A percentile compares a stretch with the other conserved stretches of the same genome.
phyloP scores from a whole-genome alignment of 2,797 vertebrate genomes.

The Myiothlypis chrysogaster region DNA sequence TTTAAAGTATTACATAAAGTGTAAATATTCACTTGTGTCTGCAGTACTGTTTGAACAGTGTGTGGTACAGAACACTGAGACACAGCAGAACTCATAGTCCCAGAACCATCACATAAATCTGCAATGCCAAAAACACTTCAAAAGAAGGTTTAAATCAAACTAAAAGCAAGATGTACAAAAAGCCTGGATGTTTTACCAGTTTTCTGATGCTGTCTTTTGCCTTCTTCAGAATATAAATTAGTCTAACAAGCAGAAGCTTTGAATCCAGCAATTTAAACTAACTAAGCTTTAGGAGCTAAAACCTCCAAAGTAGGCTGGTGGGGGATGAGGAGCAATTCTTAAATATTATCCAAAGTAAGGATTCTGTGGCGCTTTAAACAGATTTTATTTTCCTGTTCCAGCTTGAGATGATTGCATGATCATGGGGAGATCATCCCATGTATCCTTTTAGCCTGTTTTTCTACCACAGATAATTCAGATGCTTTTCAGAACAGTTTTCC shows the following conservation, averaged over 20 bases:
- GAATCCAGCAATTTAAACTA: neutral
- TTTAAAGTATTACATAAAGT: neutral
- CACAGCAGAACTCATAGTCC: slow-evolving; percentile 6
- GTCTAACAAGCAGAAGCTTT: neutral
- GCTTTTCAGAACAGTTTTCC: neutral
- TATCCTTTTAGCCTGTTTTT: neutral
- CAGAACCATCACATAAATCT: neutral
- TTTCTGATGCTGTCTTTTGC: neutral
- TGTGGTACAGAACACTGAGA: slow-evolving; percentile 26
- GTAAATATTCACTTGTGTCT: neutral
- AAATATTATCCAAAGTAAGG: neutral
- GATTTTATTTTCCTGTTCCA: neutral
- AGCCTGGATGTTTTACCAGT: slow-evolving; percentile 29
- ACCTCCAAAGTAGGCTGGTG: neutral
- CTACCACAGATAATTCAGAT: neutral
- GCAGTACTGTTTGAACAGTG: neutral
- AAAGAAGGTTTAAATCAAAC: slow-evolving; percentile 7
- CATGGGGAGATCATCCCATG: neutral
- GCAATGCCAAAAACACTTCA: neutral
- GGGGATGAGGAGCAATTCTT: neutral
- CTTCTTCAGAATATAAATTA: slow-evolving; percentile 16
- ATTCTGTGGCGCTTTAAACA: neutral
- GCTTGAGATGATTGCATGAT: neutral
- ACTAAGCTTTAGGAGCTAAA: neutral
- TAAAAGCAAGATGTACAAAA: slow-evolving; percentile 20